These are phyloP conservation scores for Catamblyrhynchus diadema DNA, from an alignment of 2,797 vertebrate genomes.

Conservation along the genomic window DNA sequence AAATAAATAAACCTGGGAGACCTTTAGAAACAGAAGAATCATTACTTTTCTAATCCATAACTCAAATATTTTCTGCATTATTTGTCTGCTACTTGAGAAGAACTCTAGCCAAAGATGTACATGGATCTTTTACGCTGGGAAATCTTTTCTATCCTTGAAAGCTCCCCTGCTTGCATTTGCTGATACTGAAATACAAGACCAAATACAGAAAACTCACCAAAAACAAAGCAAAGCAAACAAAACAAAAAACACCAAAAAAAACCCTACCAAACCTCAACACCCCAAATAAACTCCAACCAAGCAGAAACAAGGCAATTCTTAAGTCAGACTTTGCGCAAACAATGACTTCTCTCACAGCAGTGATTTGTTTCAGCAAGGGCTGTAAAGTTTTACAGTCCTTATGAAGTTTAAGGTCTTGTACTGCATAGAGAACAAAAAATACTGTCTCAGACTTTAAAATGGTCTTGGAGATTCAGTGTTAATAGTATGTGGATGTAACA, in stretches of 20 bases:
- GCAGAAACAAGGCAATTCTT: neutral
- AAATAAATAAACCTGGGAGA: neutral
- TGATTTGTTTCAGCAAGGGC: neutral
- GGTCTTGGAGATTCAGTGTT: neutral
- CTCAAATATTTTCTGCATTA: neutral
- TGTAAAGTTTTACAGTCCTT: constrained; percentile 8
- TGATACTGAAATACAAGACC: neutral
- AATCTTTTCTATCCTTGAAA: neutral
- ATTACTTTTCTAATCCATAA: neutral
- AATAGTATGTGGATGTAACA: neutral
- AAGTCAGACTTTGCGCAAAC: neutral
- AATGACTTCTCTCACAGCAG: neutral
- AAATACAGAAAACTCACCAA: neutral
- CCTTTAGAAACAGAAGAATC: neutral
- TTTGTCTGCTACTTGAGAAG: neutral
- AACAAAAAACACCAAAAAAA: neutral
- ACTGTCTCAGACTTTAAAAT: neutral
- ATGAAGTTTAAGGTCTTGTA: neutral
- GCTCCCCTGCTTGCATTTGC: neutral
- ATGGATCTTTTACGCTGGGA: neutral
- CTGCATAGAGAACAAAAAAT: neutral
- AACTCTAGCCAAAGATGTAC: neutral
- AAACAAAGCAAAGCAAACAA: neutral
- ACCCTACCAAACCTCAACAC: neutral
- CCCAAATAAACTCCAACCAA: neutral